Base-by-base conservation (phyloP, 2,888 invertebrate species). In the Cremastobaeus sp. region DNA sequence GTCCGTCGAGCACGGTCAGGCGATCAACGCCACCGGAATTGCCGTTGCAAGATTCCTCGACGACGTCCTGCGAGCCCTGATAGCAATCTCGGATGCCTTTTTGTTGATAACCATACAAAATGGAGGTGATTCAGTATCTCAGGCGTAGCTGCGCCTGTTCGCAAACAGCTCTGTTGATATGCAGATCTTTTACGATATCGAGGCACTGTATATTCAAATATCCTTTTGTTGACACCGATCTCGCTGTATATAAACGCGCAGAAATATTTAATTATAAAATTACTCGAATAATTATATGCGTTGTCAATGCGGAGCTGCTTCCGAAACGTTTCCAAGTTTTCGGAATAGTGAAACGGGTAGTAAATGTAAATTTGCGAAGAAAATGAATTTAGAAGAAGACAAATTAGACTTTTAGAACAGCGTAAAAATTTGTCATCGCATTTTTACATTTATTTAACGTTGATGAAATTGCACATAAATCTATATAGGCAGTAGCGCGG, bases 11-110 rank as follows among this genome's bases (percentile, higher is more conserved):
- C 32, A 55, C 15, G 55, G 34, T 41, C 14, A 35, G 48, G 30
- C 52, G 57, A 64, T 64, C 55, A 64, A 50, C 64, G 71, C 71
- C 57, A 64, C 71, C 64, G 64, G 71, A 71, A 62, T 71, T 64
- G 71, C 55, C 50, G 18, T 71, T 64, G 62, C 57, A 43, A 34
- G 64, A 71, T 71, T 71, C 71, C 64, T 37, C 37, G 43, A 52
- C 57, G 71, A 71, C 62, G 62, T 34, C 62, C 64, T 28, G 47
- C 54, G 43, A 59, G 28, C 18, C 6, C 14, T 32, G 69, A 70
- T 70, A 70, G 32, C 34, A 35, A 64, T 70, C 70, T 70, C 41
- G 41, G 39, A 32, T 47, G 35, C 48, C 54, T 55, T 62, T 70
- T 55, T 41, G 48, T 66, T 68, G 68, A 68, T 68, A 68, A 68